Base-by-base conservation (phyloP, 1,140 invertebrate genomes). In the Penaeus vannamei region DNA sequence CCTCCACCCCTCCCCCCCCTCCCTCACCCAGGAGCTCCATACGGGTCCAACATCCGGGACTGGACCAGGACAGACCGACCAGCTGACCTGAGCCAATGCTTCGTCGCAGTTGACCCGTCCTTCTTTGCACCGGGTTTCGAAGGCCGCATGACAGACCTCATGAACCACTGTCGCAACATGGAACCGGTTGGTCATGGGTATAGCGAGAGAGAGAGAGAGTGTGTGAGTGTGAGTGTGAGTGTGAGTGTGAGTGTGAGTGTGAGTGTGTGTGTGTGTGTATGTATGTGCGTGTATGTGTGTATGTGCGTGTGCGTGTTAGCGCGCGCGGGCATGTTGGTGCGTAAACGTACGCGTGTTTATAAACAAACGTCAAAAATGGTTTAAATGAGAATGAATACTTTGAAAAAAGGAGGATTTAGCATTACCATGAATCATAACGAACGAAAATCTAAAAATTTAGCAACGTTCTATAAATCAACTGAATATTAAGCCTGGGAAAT, bases 41-140 rank as follows among this genome's bases (percentile, higher is more conserved):
- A 95, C 88, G 96, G 96, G 4, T 95, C 95, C 0, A 95, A 96
- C 90, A 94, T 97, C 85, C 94, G 97, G 12, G 94, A 94, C 42
- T 98, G 97, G 97, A 95, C 95, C 36, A 94, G 94, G 36, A 93
- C 94, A 14, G 92, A 94, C 1, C 93, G 92, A 1, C 92, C 94
- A 7, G 97, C 97, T 1, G 94, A 99, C 94, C 93, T 99, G 92
- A 97, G 97, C 0, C 98, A 99, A 84, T 97, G 97, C 92, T 99
- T 98, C 93, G 95, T 98, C 42, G 98, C 97, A 0, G 94, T 99
- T 19, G 95, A 99, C 94, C 97, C 97, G 0, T 93, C 95, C 12
- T 95, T 94, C 91, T 99, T 99, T 94, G 96, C 95, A 2, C 94
- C 96, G 1, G 96, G 96, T 5, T 98, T 98, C 91, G 93, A 95